Evolutionary conservation across 1,140 invertebrate genomes (phyloP).

Genomic region (Choristoneura fumiferana): DNA sequence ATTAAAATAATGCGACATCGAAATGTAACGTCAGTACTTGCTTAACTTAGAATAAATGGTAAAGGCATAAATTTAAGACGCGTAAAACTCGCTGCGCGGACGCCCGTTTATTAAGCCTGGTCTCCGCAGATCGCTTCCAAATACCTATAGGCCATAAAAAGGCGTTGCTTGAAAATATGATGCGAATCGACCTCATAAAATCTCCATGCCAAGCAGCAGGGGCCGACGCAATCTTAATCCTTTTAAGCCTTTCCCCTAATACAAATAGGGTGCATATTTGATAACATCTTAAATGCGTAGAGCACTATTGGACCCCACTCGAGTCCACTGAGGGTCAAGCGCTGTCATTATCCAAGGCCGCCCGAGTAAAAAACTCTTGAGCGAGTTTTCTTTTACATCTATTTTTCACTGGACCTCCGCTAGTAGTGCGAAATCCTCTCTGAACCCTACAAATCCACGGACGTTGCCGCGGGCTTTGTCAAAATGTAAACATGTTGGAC

Average conservation of each 20-base stretch:
- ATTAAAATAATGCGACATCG: constrained; percentile 4
- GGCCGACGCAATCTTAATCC: constrained; percentile 1
- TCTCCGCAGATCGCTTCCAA: constrained; percentile 3
- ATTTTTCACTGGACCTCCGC: constrained; percentile 26
- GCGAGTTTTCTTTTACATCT: constrained; percentile 32
- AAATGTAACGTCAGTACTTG: not conserved
- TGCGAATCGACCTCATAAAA: constrained; percentile 14
- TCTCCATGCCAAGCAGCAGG: constrained; percentile 2
- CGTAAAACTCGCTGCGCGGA: not conserved
- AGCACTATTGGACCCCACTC: constrained; percentile 25
- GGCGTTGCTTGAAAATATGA: constrained; percentile 17
- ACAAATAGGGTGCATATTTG: constrained; percentile 20
- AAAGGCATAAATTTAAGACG: not conserved
- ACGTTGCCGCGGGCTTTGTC: constrained; percentile 24
- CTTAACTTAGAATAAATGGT: no score
- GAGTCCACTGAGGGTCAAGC: constrained; percentile 25
- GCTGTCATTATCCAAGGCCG: constrained; percentile 34
- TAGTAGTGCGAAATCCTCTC: constrained; percentile 30
- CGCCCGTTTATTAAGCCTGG: not conserved
- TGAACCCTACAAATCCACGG: constrained; percentile 34
- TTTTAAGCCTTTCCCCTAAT: constrained; percentile 10
- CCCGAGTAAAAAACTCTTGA: constrained; percentile 30
- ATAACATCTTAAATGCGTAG: not conserved
- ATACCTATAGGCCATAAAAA: constrained; percentile 12
- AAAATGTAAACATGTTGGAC: constrained; percentile 23